Evolutionary conservation across 1,140 invertebrate species (phyloP), one percentile per base, ranked within the genome.

Genomic region (Zaprionus lachaisei): DNA sequence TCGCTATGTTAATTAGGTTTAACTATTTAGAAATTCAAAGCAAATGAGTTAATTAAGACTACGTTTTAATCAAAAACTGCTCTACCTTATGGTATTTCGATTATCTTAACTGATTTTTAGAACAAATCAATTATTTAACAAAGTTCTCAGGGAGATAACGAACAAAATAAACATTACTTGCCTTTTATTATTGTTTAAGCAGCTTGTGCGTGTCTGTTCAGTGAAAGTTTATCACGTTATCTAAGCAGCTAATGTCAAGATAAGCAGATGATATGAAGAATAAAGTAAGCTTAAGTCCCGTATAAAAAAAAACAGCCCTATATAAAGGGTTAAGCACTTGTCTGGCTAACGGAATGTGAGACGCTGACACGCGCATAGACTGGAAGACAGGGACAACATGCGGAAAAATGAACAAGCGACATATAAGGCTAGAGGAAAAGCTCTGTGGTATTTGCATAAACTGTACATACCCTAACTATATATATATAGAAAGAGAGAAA

Each of bases 391-490:
- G 24, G 26, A 56, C 22, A 56, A 6, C 26, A 56, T 26, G 54
- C 11, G 54, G 54, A 56, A 56, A 56, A 28, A 56, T 26, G 24
- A 56, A 15, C 54, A 56, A 51, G 47, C 47, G 26, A 31, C 54
- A 26, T 56, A 56, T 51, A 51, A 51, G 47, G 47, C 47, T 11
- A 56, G 54, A n/a, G 22, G 31, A 56, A 56, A 28, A 56, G 24
- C 26, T n/a, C 14, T 31, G 54, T 15, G 6, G 26, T 51, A 51
- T 51, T 51, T 51, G 20, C 47, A 51, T 51, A 51, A 11, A 51
- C 47, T 51, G 17, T 24, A 51, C 47, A 24, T 51, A 51, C 22
- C 5, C 20, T 22, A 24, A 47, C n/a, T 5, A 7, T 17, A 17
- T 17, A 44, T 2, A 41, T 15, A n/a, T 15, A 41, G 1, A 1